Base-by-base conservation (phyloP, 2,797 vertebrate species). In the Notolepis coatsorum region DNA sequence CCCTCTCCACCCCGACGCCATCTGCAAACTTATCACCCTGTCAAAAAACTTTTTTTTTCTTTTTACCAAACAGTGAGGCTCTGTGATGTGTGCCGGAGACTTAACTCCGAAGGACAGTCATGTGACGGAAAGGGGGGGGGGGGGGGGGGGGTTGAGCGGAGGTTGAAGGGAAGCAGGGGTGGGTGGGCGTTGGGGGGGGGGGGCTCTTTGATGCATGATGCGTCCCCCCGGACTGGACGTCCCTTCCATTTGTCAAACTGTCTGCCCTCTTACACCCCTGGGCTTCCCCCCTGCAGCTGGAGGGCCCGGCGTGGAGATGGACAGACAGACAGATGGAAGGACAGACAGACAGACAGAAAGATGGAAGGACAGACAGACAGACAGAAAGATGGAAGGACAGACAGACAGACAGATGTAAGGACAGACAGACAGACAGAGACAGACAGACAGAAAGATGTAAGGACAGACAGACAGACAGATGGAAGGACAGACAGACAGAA, bases 11-110 rank as follows among this genome's bases (percentile, higher is more conserved):
- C 84, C 79, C 74, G 24, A 27, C 75, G 65, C 61, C 57, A 75
- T 82, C 71, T 77, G 70, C 65, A 70, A 78, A 83, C 73, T 65
- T 78, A 79, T 82, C 82, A 70, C 74, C 68, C 77, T 66, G 68
- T 68, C 75, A 7, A n/a, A n/a, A n/a, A n/a, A n/a, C 53, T 53
- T 53, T 35, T 35, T 43, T 42, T 28, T 28, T 61, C 2, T 48
- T 17, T 1, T 5, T 48, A 46, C 51, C 50, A 23, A 57, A 59
- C 47, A 51, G 30, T 39, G 7, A 1, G 5, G 7, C 61, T 38
- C 63, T 60, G 49, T 55, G 68, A 77, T 64, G 61, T 75, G 42
- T 78, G 25, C 25, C 50, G 7, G 43, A 49, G 66, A 57, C 37
- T 30, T 65, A 60, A 74, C 65, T 75, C 62, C 45, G n/a, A 60